These are phyloP conservation scores for Daptonema setosum DNA, from an alignment of 2,888 invertebrate species.

Conservation along the genomic window DNA sequence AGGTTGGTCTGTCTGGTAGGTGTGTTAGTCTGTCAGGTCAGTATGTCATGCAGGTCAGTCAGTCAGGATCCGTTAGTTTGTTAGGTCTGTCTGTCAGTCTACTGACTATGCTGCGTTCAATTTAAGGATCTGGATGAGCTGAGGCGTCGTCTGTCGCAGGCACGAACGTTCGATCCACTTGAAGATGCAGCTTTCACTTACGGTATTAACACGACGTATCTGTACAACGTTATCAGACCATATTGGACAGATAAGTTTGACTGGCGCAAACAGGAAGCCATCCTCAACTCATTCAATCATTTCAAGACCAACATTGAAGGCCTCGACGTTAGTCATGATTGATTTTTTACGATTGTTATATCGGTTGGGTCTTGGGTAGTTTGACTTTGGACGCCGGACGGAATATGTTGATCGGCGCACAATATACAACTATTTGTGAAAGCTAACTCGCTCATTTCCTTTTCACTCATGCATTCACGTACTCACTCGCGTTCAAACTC, in stretches of 20 bases:
- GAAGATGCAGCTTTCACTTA: conserved; percentile 45
- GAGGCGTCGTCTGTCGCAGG: conserved; percentile 32
- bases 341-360: no score
- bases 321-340: conserved; percentile 33
- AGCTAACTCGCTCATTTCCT: no score
- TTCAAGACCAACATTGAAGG: conserved; percentile 55
- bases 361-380: no score
- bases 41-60: no score
- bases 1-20: no score
- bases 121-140: conserved; percentile 12
- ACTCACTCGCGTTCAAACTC: no score
- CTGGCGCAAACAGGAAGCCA: conserved; percentile 44
- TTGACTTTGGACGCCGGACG: no score
- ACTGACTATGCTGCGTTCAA: not conserved
- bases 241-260: conserved; percentile 57
- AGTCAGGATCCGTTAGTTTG: not conserved
- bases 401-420: no score
- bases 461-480: no score
- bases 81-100: not conserved
- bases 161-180: conserved; percentile 19
- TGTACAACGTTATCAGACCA: conserved; percentile 43
- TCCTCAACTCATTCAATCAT: conserved; percentile 52
- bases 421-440: no score
- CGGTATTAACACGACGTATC: conserved; percentile 51
- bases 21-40: no score